Conservation (phyloP, 2,113 vertebrate species). For the Ctenodactylus gundi region DNA sequence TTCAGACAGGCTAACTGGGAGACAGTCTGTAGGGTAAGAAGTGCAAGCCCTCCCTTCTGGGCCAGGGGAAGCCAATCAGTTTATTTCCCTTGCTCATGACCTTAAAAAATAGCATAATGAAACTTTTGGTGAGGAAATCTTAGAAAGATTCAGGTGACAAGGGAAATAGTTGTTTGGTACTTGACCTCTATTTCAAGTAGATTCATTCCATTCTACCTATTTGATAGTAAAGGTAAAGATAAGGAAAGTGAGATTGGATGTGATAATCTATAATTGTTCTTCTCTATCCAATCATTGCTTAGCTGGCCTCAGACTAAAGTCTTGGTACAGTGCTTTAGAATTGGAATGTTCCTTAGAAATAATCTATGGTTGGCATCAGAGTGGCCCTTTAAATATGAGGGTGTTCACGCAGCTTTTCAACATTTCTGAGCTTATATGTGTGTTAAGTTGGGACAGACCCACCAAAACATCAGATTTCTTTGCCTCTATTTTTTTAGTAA, state of each 20-base stretch:
- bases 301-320: background rate
- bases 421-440: background rate
- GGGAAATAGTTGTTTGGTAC: constrained; percentile 34
- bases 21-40: background rate
- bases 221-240: constrained; percentile 28
- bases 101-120: constrained; percentile 11
- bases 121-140: constrained; percentile 22
- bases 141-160: background rate
- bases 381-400: background rate
- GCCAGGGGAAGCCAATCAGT: background rate
- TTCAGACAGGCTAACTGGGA: background rate
- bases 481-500: constrained; percentile 5
- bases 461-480: background rate
- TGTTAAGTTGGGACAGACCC: background rate
- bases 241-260: constrained; percentile 62
- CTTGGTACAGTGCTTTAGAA: constrained; percentile 43
- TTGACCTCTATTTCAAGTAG: constrained; percentile 46
- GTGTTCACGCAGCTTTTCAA: background rate
- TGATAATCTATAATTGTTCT: constrained; percentile 50
- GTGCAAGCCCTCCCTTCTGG: background rate
- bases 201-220: constrained; percentile 41
- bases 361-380: background rate
- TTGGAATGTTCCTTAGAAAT: background rate
- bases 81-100: background rate
- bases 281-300: constrained; percentile 54